A percentile compares a stretch with the other conserved stretches of the same genome.
Evolutionary conservation across 2,113 vertebrate species (phyloP).

Genomic region (Etia nguti): DNA sequence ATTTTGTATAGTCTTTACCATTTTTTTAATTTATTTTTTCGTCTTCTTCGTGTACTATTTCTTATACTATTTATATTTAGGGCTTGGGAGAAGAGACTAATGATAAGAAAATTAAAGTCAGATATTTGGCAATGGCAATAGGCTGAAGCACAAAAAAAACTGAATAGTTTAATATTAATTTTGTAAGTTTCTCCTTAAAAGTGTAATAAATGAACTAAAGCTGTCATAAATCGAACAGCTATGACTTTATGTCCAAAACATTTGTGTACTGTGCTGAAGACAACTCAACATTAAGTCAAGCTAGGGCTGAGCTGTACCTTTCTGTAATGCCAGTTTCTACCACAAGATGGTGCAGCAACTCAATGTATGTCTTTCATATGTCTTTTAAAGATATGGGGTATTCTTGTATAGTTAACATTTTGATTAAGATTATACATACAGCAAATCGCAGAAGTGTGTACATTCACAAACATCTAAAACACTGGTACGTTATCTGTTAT

Average conservation of each 20-base stretch:
- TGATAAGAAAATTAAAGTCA: neutral
- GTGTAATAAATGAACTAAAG: neutral
- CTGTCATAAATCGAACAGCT: neutral
- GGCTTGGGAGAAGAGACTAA: neutral
- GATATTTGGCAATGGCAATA: neutral
- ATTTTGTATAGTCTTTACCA: neutral
- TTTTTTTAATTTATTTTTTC: neutral
- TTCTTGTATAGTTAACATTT: neutral
- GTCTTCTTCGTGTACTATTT: neutral
- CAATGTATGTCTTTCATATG: neutral
- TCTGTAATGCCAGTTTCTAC: neutral
- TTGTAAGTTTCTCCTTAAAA: neutral
- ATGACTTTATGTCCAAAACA: neutral
- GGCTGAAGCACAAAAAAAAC: neutral
- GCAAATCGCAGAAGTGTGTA: neutral
- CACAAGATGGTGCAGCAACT: neutral
- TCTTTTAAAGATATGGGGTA: neutral
- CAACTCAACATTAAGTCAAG: neutral
- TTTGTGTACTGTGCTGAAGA: neutral
- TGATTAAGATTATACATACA: neutral
- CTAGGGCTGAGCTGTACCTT: neutral
- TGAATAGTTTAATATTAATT: neutral
- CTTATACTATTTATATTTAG: neutral
- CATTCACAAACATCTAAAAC: neutral
- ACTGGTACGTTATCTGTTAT: neutral